These are phyloP conservation scores for Papilio protenor DNA, from an alignment of 2,888 invertebrate species.

Conservation along the genomic window DNA sequence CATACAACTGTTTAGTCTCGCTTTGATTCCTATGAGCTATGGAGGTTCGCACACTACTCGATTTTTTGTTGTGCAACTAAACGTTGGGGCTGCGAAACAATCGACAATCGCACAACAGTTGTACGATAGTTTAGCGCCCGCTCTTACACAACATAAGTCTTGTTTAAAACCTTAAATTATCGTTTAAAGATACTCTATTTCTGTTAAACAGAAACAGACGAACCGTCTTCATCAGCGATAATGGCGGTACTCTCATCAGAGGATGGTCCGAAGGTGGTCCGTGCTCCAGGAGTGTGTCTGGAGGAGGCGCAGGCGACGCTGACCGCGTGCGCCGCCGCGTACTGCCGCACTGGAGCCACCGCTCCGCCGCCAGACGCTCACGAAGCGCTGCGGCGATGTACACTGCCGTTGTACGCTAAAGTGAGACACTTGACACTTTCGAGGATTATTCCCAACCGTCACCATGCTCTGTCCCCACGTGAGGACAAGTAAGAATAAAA, in stretches of 20 bases:
- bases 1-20: no score
- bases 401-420: constrained; percentile 88
- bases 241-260: constrained; percentile 81
- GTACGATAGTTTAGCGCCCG: no score
- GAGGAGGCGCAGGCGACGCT: constrained; percentile 76
- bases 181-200: neutral
- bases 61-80: no score
- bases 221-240: constrained; percentile 77
- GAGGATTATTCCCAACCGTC: no score
- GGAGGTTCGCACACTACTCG: no score
- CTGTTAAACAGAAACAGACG: constrained; percentile 67
- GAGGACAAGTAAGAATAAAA: no score
- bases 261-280: constrained; percentile 73
- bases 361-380: constrained; percentile 85
- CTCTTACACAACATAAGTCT: no score
- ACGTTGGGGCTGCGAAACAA: no score
- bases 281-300: constrained; percentile 74
- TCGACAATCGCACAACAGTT: no score
- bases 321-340: constrained; percentile 73
- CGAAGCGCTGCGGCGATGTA: constrained; percentile 86
- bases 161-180: no score
- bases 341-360: constrained; percentile 80
- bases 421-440: constrained; percentile 60
- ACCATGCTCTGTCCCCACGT: no score
- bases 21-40: no score